Percentiles rank a stretch among this genome's conserved stretches.
Evolutionary conservation across 2,888 invertebrate species (phyloP).

Genomic region (Vannuccia rotundouncinata): DNA sequence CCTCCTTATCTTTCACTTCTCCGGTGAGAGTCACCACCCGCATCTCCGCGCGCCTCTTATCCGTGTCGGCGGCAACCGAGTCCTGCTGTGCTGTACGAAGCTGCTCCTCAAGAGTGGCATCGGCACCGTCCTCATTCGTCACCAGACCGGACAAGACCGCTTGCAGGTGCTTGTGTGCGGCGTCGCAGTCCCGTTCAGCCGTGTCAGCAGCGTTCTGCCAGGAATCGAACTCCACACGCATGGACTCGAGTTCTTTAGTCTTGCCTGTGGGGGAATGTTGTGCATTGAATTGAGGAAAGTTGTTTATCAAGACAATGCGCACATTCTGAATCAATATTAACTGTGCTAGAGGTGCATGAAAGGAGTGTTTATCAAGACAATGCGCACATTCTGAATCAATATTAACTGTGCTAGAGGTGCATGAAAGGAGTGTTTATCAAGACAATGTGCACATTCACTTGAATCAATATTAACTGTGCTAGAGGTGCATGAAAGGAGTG

Average conservation of each 20-base stretch:
- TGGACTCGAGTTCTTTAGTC: slow-evolving; percentile 65
- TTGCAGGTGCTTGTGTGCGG: slow-evolving; percentile 59
- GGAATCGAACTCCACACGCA: slow-evolving; percentile 30
- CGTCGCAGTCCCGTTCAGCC: neutral
- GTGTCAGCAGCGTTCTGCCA: neutral
- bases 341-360: too few species aligned
- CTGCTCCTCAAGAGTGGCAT: slow-evolving; percentile 78
- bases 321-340: too few species aligned
- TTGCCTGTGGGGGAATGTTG: too few species aligned
- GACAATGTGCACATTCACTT: too few species aligned
- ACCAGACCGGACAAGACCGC: slow-evolving; percentile 76
- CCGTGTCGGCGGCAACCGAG: slow-evolving; percentile 70
- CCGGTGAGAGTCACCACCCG: slow-evolving; percentile 57
- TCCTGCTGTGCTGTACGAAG: slow-evolving; percentile 74
- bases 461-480: too few species aligned
- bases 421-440: too few species aligned
- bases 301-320: too few species aligned
- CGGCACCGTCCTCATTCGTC: slow-evolving; percentile 68
- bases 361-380: too few species aligned
- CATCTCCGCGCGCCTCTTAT: slow-evolving; percentile 71
- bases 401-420: too few species aligned
- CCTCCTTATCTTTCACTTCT: slow-evolving; percentile 63
- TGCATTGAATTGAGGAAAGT: too few species aligned
- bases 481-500: too few species aligned
- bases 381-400: too few species aligned